phyloP scores from a whole-genome alignment of 1,140 invertebrate genomes.

The Atta cephalotes region DNA sequence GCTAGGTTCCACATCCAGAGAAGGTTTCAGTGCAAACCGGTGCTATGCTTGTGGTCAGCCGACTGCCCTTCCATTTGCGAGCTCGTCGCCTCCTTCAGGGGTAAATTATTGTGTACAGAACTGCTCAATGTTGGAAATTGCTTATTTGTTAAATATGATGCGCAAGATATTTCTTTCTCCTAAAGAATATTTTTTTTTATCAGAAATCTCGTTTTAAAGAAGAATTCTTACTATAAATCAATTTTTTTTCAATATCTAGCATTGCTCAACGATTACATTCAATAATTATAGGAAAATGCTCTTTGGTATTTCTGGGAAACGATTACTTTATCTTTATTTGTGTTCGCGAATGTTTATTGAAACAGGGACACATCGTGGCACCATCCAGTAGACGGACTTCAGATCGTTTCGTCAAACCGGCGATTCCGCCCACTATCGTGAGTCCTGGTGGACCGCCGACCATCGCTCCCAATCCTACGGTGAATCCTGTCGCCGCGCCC shows the following conservation, averaged over 20 bases:
- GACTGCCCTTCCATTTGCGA: slow-evolving; percentile 86
- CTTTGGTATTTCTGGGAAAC: neutral
- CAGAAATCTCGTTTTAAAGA: no score
- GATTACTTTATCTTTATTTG: slow-evolving; percentile 65
- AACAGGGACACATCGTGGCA: slow-evolving; percentile 81
- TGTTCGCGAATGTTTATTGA: slow-evolving; percentile 48
- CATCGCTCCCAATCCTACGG: slow-evolving; percentile 70
- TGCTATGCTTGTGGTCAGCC: slow-evolving; percentile 91
- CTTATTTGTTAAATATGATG: neutral
- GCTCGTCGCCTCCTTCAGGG: slow-evolving; percentile 85
- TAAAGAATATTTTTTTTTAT: neutral
- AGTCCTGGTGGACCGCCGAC: slow-evolving; percentile 79
- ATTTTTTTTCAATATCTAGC: neutral
- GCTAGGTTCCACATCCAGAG: slow-evolving; percentile 85
- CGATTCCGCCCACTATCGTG: slow-evolving; percentile 87
- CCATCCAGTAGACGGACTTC: slow-evolving; percentile 89
- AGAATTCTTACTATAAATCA: neutral
- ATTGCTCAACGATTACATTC: neutral
- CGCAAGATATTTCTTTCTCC: neutral
- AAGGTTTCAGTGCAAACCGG: slow-evolving; percentile 89
- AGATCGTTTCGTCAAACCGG: slow-evolving; percentile 93
- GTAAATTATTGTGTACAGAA: slow-evolving; percentile 73
- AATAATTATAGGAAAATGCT: neutral
- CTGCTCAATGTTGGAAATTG: slow-evolving; percentile 12
- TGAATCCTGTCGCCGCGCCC: slow-evolving; percentile 70